Evolutionary conservation across 2,888 invertebrate genomes (phyloP), one percentile per base, ranked within the genome.

Genomic region (Glaucopsyche alexis): DNA sequence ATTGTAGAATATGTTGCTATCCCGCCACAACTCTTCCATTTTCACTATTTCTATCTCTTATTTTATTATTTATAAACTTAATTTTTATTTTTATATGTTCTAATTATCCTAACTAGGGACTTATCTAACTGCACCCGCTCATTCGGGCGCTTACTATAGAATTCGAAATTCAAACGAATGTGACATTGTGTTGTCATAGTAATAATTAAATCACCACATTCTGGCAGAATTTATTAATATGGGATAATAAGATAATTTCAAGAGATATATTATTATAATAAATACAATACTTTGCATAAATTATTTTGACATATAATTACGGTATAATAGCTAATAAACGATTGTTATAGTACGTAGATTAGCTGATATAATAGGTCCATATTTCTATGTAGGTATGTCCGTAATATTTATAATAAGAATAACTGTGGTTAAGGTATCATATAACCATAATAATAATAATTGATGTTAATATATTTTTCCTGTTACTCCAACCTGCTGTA

Each of bases 1-100:
- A 40, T 91, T 90, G 75, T 90, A 90, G 75, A 88, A 87, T 69
- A 90, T 83, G 72, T 91, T 91, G 71, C 80, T 85, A 45, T 89
- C 87, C 50, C 85, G 87, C 82, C 84, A 88, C 2, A 89, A 71
- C 2, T 83, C 81, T 74, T 90, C 91, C 90, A 91, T 90, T 79
- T 79, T 79, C n/a, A 75, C 50, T 75, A 74, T 71, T 67, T 72
- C 29, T 42, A 60, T 29, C 29, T 29, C 29, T 29, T 29, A 29
- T 69, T 29, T 52, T 66, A 66, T 66, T 60, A 5, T 38, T 47
- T 47, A 7, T 47, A 47, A 47, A 13, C 47, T 47, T 47, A 47
- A 47, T 47, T 47, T 47, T 8, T 47, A 13, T 47, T 7, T 7
- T 42, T 42, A 2, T 29, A 42, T 42, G 42, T 7, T 42, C 42